A percentile compares a stretch with the other conserved stretches of the same genome.
Evolutionary conservation across 1,140 invertebrate genomes (phyloP).

Genomic region (Globodera ellingtonae): DNA sequence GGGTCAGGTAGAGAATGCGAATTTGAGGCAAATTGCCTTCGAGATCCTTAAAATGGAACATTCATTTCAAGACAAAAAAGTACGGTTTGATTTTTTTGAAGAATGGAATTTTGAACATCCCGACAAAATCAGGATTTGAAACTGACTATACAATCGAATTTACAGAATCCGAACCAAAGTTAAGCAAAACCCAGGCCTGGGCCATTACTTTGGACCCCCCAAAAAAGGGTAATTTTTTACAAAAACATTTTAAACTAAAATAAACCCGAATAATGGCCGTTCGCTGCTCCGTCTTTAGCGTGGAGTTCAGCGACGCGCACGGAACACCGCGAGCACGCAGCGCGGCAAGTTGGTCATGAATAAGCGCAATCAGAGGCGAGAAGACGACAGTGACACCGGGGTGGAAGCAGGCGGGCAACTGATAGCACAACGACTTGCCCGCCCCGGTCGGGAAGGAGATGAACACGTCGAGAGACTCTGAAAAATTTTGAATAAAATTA

Average conservation of each 20-base stretch:
- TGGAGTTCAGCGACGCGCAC: slow-evolving; percentile 85
- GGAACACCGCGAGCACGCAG: slow-evolving; percentile 73
- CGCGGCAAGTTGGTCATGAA: slow-evolving; percentile 71
- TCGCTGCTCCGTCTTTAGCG: slow-evolving; percentile 76
- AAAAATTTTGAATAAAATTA: too few species aligned
- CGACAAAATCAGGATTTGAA: too few species aligned
- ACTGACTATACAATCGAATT: too few species aligned
- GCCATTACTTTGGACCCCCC: too few species aligned
- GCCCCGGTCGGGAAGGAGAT: slow-evolving; percentile 76
- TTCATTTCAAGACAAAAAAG: too few species aligned
- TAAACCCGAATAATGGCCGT: slow-evolving; percentile 71
- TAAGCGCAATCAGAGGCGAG: slow-evolving; percentile 75
- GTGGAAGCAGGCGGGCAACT: slow-evolving; percentile 73
- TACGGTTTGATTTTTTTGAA: too few species aligned
- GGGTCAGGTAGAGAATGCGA: slow-evolving; percentile 86
- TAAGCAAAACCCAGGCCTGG: too few species aligned
- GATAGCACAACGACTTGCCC: slow-evolving; percentile 77
- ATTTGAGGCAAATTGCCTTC: slow-evolving; percentile 74
- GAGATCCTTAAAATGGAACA: slow-evolving; percentile 71
- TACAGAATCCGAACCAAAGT: too few species aligned
- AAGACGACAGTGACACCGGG: slow-evolving; percentile 73
- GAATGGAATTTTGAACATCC: too few species aligned
- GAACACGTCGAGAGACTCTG: slow-evolving; percentile 72
- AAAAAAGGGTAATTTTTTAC: too few species aligned
- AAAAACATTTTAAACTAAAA: too few species aligned